A percentile compares a stretch with the other conserved stretches of the same genome.
These are phyloP conservation scores for Conus ventricosus DNA, from an alignment of 1,140 invertebrate species.

Conservation along the genomic window DNA sequence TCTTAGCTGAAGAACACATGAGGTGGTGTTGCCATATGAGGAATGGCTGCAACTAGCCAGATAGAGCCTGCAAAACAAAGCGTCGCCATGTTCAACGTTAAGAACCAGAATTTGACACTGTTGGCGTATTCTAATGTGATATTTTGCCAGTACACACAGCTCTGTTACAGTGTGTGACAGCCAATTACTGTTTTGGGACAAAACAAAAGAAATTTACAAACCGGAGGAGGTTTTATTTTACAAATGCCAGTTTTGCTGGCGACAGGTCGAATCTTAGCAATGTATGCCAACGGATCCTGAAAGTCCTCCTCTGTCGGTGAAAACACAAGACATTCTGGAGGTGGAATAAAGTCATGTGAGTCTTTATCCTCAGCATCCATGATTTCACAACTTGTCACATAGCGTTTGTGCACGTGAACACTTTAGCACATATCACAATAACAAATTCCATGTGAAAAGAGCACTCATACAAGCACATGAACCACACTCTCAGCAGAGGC, in stretches of 20 bases:
- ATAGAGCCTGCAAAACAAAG: conserved; percentile 55
- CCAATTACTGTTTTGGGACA: not conserved
- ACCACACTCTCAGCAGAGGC: conserved; percentile 46
- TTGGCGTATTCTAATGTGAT: not conserved
- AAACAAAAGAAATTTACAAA: conserved; percentile 54
- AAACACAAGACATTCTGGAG: conserved; percentile 89
- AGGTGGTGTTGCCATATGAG: conserved; percentile 33
- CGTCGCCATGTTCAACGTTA: conserved; percentile 70
- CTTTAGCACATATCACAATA: conserved; percentile 35
- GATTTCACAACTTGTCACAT: conserved; percentile 18
- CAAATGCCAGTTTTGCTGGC: conserved; percentile 92
- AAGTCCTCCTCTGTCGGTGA: conserved; percentile 91
- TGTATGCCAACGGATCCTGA: conserved; percentile 93
- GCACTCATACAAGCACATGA: conserved; percentile 41
- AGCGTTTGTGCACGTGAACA: conserved; percentile 26
- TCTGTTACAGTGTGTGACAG: not conserved
- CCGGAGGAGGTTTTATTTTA: conserved; percentile 89
- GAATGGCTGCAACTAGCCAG: not conserved
- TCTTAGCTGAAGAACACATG: not conserved
- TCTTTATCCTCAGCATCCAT: conserved; percentile 51
- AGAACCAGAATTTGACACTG: conserved; percentile 57
- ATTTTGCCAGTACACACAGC: not conserved
- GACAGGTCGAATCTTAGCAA: conserved; percentile 88
- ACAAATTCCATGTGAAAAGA: conserved; percentile 36
- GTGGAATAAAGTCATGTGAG: conserved; percentile 69